Evolutionary conservation across 2,113 vertebrate species (phyloP), one percentile per base, ranked within the genome.

Genomic region (Channa argus): DNA sequence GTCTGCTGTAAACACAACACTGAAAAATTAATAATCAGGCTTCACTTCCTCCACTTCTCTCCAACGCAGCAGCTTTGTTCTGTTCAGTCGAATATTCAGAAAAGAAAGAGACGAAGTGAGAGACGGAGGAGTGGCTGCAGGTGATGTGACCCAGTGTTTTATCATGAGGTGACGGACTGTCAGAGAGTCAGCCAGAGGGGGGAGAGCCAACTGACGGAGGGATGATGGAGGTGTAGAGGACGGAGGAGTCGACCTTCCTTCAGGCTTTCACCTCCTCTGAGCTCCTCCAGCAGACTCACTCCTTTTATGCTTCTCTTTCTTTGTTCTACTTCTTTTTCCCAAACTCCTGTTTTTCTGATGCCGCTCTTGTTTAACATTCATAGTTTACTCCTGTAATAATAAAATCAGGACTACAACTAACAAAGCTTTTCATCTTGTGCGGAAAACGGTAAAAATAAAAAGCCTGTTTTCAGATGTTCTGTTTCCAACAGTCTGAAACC

Each of bases 201-300:
- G 8, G 45, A 44, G 10, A 14, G 8, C 13, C 5, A 6, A 45
- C 1, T 10, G 56, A 62, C 24, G 56, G 43, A 46, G 39, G 70
- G 63, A 33, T 44, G 15, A 43, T 5, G 58, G 70, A 41, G 79
- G 53, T 1, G 8, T 2, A 47, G 51, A 74, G 75, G 79, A 70
- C 13, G 5, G 63, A 54, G 77, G 63, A 60, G 67, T 13, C 45
- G 64, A 83, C 80, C 83, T 88, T 73, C 63, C 77, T 71, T 65
- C 63, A 36, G 74, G 79, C 70, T 47, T 6, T 44, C 38, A 3
- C 52, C 63, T 74, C 59, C 69, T 62, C 63, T 71, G 2, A 63
- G 50, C 62, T 54, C 60, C 49, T 58, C 8, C 55, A 34, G n/a
- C 44, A 24, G 24, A 24, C 24, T 24, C 4, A 14, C 4, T n/a